Base-by-base conservation (phyloP, 2,113 vertebrate species). In the Propithecus coquereli region DNA sequence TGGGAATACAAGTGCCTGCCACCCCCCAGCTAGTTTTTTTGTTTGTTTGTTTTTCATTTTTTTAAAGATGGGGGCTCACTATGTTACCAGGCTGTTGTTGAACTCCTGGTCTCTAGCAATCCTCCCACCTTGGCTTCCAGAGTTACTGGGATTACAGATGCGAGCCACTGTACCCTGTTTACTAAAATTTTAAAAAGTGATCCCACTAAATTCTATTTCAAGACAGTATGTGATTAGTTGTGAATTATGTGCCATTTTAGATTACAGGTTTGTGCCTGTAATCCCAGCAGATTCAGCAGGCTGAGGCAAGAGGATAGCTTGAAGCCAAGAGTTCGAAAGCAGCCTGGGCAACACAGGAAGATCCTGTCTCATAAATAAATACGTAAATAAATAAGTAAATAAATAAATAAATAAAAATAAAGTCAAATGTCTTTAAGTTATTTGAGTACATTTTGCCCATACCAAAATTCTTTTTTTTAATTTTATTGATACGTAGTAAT, bases 341-440 rank as follows among this genome's bases (percentile, higher is more conserved):
- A 63, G 61, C 61, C 61, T 63, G 61, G 61, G 5, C 27, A 63
- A 63, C 4, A 30, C 27, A 63, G 25, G 11, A 30, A 63, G 61
- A 63, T 30, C 61, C 27, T 63, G 10, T 63, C 61, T 12, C 61
- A 27, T 27, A 30, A 63, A 30, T 61, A 61, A 61, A 61, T 61
- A 61, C 8, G 8, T 59, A 61, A 61, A 61, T 61, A 54, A 54
- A 18, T 47, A 10, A 43, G 40, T 43, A 47, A 47, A 52, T 52
- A 9, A 59, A 23, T 27, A 61, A 61, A 61, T 30, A 63, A 63
- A 61, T 61, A 61, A 61, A 61, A 25, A 27, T 91, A 84, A 95
- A 85, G 34, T 96, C 34, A 93, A 17, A 9, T 73, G 0, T 81
- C 50, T 94, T 85, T 86, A 47, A 83, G 70, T 90, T 96, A 91